Evolutionary conservation across 2,888 invertebrate species (phyloP).

Genomic region (Cheilosia variabilis): DNA sequence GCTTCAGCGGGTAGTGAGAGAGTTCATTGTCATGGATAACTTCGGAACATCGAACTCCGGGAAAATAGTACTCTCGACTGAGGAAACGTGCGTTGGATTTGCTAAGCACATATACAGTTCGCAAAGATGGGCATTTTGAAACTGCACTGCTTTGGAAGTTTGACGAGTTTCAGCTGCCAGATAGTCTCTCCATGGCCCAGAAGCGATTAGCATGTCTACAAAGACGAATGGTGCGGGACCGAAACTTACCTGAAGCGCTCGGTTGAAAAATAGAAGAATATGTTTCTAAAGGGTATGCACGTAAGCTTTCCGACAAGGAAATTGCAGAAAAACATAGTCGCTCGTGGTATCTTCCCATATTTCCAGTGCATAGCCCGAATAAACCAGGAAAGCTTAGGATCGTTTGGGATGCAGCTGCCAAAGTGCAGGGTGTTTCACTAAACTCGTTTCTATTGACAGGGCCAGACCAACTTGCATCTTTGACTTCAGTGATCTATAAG

Average conservation of each 20-base stretch:
- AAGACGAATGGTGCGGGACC: conserved; percentile 53
- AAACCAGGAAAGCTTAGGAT: conserved; percentile 39
- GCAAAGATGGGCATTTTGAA: neutral
- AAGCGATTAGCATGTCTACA: conserved; percentile 67
- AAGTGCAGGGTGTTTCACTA: too few relatives aligned
- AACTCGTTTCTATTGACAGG: too few relatives aligned
- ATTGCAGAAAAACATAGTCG: too few relatives aligned
- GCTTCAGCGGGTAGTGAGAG: too few relatives aligned
- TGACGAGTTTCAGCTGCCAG: conserved; percentile 69
- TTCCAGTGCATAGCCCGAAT: conserved; percentile 63
- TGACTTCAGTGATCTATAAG: conserved; percentile 70
- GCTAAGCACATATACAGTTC: neutral
- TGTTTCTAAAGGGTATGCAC: conserved; percentile 7
- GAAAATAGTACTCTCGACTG: neutral
- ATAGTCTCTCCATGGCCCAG: conserved; percentile 74
- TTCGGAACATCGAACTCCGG: neutral
- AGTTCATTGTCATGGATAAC: conserved; percentile 7
- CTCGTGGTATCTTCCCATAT: conserved; percentile 25
- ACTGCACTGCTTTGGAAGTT: too few relatives aligned
- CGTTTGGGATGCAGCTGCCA: neutral
- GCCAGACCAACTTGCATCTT: conserved; percentile 73
- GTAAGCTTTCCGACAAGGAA: too few relatives aligned
- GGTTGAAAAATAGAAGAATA: conserved; percentile 57
- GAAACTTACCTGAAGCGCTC: conserved; percentile 22
- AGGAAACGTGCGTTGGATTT: conserved; percentile 1